phyloP scores from a whole-genome alignment of 2,888 invertebrate genomes.

The Pseudococcus viburni region DNA sequence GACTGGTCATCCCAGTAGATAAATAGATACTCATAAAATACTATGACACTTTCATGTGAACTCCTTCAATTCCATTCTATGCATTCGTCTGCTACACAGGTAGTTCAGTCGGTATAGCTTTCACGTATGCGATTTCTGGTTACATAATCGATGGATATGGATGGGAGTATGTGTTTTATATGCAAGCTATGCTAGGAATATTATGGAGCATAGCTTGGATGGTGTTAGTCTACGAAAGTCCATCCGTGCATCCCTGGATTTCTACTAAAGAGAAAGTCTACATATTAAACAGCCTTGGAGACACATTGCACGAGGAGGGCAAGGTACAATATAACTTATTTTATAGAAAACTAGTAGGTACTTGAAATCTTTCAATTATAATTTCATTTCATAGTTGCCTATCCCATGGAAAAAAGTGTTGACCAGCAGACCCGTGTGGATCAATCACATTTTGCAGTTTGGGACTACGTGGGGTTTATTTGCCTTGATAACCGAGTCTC shows the following conservation, averaged over 20 bases:
- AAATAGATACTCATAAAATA: too few relatives aligned
- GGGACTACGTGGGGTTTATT: constrained; percentile 81
- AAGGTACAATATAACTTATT: constrained; percentile 46
- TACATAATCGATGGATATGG: constrained; percentile 77
- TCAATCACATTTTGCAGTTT: constrained; percentile 78
- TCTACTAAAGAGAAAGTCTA: constrained; percentile 75
- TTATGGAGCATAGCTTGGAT: constrained; percentile 80
- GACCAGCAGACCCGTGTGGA: constrained; percentile 77
- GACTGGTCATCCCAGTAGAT: too few relatives aligned
- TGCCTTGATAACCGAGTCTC: constrained; percentile 80
- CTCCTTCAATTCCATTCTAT: background rate
- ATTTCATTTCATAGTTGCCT: constrained; percentile 70
- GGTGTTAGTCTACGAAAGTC: constrained; percentile 77
- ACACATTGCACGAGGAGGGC: constrained; percentile 69
- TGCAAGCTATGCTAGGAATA: constrained; percentile 76
- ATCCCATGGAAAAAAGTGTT: constrained; percentile 79
- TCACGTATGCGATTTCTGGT: constrained; percentile 81
- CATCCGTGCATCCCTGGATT: constrained; percentile 79
- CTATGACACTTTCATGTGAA: background rate
- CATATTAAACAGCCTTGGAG: constrained; percentile 75
- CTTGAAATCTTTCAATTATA: background rate
- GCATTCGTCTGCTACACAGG: constrained; percentile 70
- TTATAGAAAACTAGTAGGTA: background rate
- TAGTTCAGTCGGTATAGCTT: constrained; percentile 78
- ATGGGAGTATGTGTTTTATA: constrained; percentile 82